Evolutionary conservation across 2,113 vertebrate genomes (phyloP), one percentile per base, ranked within the genome.

Genomic region (Anolis sagrei): DNA sequence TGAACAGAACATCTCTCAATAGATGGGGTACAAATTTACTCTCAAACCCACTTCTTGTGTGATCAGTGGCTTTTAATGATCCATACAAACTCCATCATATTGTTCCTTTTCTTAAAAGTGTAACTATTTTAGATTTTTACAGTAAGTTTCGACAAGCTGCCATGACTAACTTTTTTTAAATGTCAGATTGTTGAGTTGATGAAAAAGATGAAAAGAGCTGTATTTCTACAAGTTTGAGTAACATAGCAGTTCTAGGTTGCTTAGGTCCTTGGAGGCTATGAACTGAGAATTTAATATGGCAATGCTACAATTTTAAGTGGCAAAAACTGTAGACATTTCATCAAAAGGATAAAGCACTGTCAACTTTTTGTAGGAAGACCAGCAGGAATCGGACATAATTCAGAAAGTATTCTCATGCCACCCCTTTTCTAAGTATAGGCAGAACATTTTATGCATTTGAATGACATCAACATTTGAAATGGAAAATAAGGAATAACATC

Each of bases 161-260:
- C 82, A 87, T 90, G 82, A 91, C 90, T 92, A 93, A 93, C 58
- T 91, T 72, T 78, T 83, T 93, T 93, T 92, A 93, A 72, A 89
- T 92, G 89, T 44, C 81, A 66, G 44, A 86, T 73, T 39, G 70
- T 73, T 66, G 19, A 68, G 74, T 81, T 82, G 62, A 89, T 92
- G 86, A 92, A 94, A 95, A 86, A 48, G 82, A 91, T 83, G 66
- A 85, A 87, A 72, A 89, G 78, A 87, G 64, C 64, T 80, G 34
- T 74, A 90, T 89, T 88, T 90, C 79, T 86, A 36, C 77, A 93
- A 78, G 82, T 92, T 90, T 88, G 92, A 90, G 68, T 74, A 91
- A 81, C 21, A 91, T 32, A 90, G 88, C 73, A 89, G 92, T 89
- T 82, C 39, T 84, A 80, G 66, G 39, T 89, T 48, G 69, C 62